Conservation (phyloP, 1,140 invertebrate species). For the Drosophila setifemur region DNA sequence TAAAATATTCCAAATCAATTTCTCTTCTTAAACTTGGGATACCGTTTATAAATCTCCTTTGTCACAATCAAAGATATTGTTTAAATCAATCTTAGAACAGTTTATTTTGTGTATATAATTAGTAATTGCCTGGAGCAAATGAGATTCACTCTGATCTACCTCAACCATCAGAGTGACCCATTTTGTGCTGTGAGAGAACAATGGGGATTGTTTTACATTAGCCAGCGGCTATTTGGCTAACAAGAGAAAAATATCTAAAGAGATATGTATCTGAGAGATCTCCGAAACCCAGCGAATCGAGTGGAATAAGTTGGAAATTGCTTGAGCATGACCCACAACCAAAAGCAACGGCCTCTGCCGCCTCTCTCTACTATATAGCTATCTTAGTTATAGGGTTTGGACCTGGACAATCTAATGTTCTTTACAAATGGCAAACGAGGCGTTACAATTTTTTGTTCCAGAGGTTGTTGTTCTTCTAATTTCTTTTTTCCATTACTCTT, state of each 20-base stretch:
- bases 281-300: neutral
- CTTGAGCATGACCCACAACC: slow-evolving; percentile 39
- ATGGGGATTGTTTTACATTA: slow-evolving; percentile 29
- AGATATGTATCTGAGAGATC: no score
- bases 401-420: slow-evolving; percentile 5
- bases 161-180: slow-evolving; percentile 31
- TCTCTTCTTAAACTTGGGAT: no score
- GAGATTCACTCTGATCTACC: slow-evolving; percentile 13
- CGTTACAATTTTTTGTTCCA: slow-evolving; percentile 22
- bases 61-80: no score
- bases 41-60: no score
- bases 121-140: slow-evolving; percentile 1
- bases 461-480: slow-evolving; percentile 9
- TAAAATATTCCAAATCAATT: no score
- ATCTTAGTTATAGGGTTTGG: slow-evolving; percentile 10
- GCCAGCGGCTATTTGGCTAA: slow-evolving; percentile 40
- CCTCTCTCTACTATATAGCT: neutral
- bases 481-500: neutral
- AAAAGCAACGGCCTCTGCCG: neutral
- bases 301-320: slow-evolving; percentile 26
- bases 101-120: neutral
- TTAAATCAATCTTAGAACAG: neutral
- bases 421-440: slow-evolving; percentile 32
- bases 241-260: slow-evolving; percentile 17
- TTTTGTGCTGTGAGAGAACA: slow-evolving; percentile 28